phyloP scores from a whole-genome alignment of 2,888 invertebrate genomes.

The Microdon myrmicae region DNA sequence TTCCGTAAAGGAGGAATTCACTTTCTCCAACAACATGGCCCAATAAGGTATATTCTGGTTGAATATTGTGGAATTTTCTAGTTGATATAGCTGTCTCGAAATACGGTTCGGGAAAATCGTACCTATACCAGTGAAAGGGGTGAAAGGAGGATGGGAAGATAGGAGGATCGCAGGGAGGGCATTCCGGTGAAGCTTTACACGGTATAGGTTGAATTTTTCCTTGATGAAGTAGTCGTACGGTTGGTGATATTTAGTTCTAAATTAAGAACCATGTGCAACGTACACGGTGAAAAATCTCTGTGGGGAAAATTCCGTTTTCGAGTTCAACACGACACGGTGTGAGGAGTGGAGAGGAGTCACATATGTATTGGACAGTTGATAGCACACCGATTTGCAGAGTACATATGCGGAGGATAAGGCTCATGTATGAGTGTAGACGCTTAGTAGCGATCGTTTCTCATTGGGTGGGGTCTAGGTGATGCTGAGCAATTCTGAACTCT shows the following conservation, averaged over 20 bases:
- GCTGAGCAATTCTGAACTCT: conserved; percentile 19
- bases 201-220: conserved; percentile 33
- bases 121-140: background rate
- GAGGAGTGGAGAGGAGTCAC: conserved; percentile 15
- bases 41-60: conserved; percentile 8
- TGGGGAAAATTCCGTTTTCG: conserved; percentile 37
- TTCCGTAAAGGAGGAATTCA: conserved; percentile 39
- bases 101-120: background rate
- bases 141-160: conserved; percentile 2
- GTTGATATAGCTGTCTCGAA: conserved; percentile 3
- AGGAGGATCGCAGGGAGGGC: conserved; percentile 1
- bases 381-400: conserved; percentile 2
- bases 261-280: conserved; percentile 35
- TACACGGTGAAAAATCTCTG: conserved; percentile 31
- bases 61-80: conserved; percentile 22
- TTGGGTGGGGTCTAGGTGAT: conserved; percentile 37
- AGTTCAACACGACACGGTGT: conserved; percentile 18
- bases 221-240: conserved; percentile 21
- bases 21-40: background rate
- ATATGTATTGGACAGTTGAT: conserved; percentile 13
- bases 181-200: background rate
- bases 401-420: no score
- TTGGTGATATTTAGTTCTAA: conserved; percentile 29
- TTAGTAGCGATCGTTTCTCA: conserved; percentile 33
- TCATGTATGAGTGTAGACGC: conserved; percentile 12